Base-by-base conservation (phyloP, 1,140 invertebrate genomes). In the Episyrphus balteatus region DNA sequence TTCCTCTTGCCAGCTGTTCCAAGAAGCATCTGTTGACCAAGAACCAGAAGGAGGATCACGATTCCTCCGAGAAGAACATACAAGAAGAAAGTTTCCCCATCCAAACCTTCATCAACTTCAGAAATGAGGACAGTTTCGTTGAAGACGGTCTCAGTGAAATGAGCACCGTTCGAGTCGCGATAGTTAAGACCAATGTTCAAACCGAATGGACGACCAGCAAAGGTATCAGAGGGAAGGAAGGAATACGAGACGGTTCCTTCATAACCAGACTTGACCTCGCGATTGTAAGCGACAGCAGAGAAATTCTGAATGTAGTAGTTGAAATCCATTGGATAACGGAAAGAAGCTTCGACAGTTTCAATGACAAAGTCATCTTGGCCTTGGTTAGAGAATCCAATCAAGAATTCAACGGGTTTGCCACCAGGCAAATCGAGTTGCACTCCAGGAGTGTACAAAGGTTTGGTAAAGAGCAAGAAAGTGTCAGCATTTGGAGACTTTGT, bases 291-390 rank as follows among this genome's bases (percentile, higher is more conserved):
- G 55, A 93, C 76, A 1, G 88, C 83, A 1, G 92, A 92, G 73
- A 98, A 98, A 73, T 98, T 98, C 70, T 98, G 95, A 57, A 99
- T 95, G 66, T 93, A 90, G 68, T 94, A 99, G 54, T 84, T 92
- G 73, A 92, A 98, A 69, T 99, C 96, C 83, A 97, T 91, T 15
- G 95, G 92, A 64, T 98, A 99, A 58, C 95, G 82, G 79, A 99
- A 96, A 0, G 95, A 97, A 1, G 94, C 93, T 62, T 98, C 95
- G 58, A 98, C 75, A 3, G 83, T 84, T 64, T 98, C 93, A 9
- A 99, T 77, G 12, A 89, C 72, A 59, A 98, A 96, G 54, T 96
- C 90, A 55, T 82, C 76, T 49, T 84, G 76, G 33, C 94, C 96
- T 66, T 91, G 93, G 72, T 99, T 99, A 13, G 81, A 83, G 67